Evolutionary conservation across 2,113 vertebrate species (phyloP).

Genomic region (Saguinus imperator): DNA sequence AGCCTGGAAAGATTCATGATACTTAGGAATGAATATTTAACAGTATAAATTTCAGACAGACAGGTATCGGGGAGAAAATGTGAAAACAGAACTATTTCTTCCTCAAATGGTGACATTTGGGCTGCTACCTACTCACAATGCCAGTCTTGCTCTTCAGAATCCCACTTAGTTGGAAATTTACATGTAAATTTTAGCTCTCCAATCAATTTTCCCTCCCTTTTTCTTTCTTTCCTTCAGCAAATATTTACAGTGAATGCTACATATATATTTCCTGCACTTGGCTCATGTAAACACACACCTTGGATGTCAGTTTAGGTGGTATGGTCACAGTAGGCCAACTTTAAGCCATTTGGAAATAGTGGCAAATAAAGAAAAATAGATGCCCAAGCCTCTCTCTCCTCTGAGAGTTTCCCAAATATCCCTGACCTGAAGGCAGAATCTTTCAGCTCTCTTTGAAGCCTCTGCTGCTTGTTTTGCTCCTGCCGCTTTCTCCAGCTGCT

Average conservation of each 20-base stretch:
- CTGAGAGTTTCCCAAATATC: background rate
- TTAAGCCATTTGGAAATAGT: background rate
- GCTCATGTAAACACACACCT: background rate
- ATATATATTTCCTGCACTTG: background rate
- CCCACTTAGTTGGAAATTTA: background rate
- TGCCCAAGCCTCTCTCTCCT: background rate
- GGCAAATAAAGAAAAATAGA: background rate
- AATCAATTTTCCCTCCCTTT: background rate
- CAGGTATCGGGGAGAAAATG: background rate
- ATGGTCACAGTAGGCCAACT: background rate
- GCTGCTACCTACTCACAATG: background rate
- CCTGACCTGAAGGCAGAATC: constrained; percentile 24
- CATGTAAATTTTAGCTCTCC: background rate
- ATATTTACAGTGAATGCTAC: background rate
- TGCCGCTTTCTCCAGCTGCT: constrained; percentile 66
- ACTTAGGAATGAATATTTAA: constrained; percentile 18
- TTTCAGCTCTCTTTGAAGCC: constrained; percentile 55
- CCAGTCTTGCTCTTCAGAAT: background rate
- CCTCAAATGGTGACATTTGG: background rate
- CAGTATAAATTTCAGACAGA: background rate
- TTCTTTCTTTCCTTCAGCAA: background rate
- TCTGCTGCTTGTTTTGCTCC: constrained; percentile 50
- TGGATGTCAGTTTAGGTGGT: background rate
- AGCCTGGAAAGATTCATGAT: constrained; percentile 14
- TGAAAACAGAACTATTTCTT: background rate